Conservation (phyloP, 2,113 vertebrate species). For the Myiozetetes cayanensis region DNA sequence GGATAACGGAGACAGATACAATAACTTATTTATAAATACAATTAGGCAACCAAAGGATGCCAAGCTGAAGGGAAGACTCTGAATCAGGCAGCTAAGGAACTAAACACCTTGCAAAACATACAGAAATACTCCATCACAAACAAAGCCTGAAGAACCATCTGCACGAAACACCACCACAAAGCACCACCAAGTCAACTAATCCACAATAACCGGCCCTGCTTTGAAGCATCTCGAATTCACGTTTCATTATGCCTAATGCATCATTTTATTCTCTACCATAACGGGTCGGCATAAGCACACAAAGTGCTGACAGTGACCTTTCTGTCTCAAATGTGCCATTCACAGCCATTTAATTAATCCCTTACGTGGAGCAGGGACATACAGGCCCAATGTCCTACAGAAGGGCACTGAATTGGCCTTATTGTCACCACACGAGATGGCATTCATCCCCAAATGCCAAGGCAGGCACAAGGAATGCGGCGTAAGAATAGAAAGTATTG, state of each 20-base stretch:
- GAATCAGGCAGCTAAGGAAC: background rate
- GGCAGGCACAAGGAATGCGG: background rate
- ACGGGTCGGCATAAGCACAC: conserved; percentile 35
- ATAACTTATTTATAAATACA: background rate
- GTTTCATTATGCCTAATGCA: conserved; percentile 46
- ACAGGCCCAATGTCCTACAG: background rate
- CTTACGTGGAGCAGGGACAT: conserved; percentile 1
- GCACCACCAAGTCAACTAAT: background rate
- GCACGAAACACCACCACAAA: background rate
- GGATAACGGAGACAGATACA: background rate
- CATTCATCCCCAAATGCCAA: conserved; percentile 60
- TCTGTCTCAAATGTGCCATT: conserved; percentile 5
- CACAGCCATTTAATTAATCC: conserved; percentile 42
- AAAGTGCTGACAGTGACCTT: conserved; percentile 30
- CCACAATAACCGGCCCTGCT: conserved; percentile 2
- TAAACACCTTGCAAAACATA: background rate
- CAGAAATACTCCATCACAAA: background rate
- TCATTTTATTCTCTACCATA: conserved; percentile 35
- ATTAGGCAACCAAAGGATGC: background rate
- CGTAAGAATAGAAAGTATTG: conserved; percentile 27
- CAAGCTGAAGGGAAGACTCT: background rate
- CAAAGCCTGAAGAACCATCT: background rate
- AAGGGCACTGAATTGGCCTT: conserved; percentile 37
- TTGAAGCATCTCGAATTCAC: conserved; percentile 5
- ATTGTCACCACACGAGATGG: conserved; percentile 49